Conservation (phyloP, 2,888 invertebrate species). For the Spilarctia lutea region DNA sequence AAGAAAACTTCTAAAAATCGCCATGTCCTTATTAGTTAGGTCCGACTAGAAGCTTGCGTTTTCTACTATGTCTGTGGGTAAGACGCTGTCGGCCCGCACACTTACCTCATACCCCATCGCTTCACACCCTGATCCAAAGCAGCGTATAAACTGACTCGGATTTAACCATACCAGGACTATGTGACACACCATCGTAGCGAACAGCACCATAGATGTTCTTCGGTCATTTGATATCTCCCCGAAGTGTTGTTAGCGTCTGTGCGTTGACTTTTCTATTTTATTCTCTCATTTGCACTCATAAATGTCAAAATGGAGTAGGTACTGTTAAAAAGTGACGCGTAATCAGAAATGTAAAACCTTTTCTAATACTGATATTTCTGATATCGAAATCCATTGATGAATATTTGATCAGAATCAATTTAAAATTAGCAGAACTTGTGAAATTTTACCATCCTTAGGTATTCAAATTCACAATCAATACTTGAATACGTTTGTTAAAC, state of each 20-base stretch:
- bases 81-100: constrained; percentile 65
- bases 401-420: background rate
- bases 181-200: constrained; percentile 52
- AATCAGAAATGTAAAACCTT: background rate
- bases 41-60: constrained; percentile 24
- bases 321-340: constrained; percentile 32
- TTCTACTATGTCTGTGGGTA: constrained; percentile 64
- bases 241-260: constrained; percentile 47
- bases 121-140: constrained; percentile 55
- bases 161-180: constrained; percentile 49
- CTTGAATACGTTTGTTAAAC: background rate
- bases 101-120: constrained; percentile 50
- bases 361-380: background rate
- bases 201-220: constrained; percentile 52
- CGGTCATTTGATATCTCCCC: constrained; percentile 46
- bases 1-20: background rate
- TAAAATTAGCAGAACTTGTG: background rate
- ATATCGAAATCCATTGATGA: background rate
- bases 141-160: constrained; percentile 57
- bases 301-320: constrained; percentile 33
- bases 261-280: constrained; percentile 42
- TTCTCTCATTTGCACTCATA: constrained; percentile 50
- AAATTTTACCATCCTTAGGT: background rate
- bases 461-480: background rate
- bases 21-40: background rate